Evolutionary conservation across 2,797 vertebrate species (phyloP).

Genomic region (Varecia variegata): DNA sequence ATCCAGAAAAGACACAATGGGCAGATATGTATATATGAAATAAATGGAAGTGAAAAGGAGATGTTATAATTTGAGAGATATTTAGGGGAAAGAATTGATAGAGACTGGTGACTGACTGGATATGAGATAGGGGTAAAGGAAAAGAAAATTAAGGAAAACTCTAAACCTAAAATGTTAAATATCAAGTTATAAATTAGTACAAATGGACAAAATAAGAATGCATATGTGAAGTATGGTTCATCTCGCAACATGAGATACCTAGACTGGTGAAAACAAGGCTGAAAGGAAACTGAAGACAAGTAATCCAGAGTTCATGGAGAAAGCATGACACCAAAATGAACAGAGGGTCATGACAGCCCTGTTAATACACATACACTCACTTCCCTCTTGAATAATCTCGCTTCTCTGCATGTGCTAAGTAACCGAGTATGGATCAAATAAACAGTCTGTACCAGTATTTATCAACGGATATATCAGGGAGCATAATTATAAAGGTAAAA

Average conservation of each 20-base stretch:
- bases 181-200: background rate
- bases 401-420: background rate
- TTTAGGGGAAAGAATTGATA: background rate
- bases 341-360: background rate
- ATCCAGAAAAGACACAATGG: background rate
- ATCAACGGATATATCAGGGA: background rate
- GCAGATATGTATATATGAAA: background rate
- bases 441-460: background rate
- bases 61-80: background rate
- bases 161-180: background rate
- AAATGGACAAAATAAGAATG: background rate
- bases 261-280: background rate
- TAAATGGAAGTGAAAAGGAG: background rate
- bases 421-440: background rate
- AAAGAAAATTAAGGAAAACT: background rate
- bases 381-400: background rate
- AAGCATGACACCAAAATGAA: background rate
- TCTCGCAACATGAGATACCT: background rate
- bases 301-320: background rate
- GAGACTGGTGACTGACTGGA: background rate
- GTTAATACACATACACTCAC: background rate
- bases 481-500: background rate
- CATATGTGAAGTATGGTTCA: background rate
- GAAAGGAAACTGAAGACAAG: background rate
- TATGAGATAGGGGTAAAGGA: background rate